Evolutionary conservation across 2,113 vertebrate genomes (phyloP), one percentile per base, ranked within the genome.

Genomic region (Seriola rivoliana): DNA sequence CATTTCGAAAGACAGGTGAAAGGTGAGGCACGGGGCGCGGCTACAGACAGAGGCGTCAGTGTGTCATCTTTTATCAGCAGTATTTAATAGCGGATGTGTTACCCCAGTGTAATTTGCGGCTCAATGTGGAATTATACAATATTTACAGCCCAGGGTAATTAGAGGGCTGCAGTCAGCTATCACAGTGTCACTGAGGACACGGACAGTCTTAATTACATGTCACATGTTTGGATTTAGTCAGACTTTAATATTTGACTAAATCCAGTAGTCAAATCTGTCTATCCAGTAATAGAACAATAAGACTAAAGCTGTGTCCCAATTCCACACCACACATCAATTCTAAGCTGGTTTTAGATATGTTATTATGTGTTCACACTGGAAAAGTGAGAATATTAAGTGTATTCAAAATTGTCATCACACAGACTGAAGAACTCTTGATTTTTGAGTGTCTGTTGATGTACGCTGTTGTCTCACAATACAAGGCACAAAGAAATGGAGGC

Each of bases 131-230:
- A 90, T 81, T 69, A 81, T 83, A 86, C 84, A 90, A 89, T 92
- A 90, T 93, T 92, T 89, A 92, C 88, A 85, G 84, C 71, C 75
- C 16, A 5, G 81, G 85, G 70, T 94, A 87, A 92, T 94, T 90
- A 90, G 46, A 86, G 86, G 74, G 78, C 88, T 75, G 64, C 76
- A 74, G 52, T 85, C 50, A 64, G 59, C 70, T 73, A 60, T 74
- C 75, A 55, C 44, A 23, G 72, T 86, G 88, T 88, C 89, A 81
- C 55, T 0, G 29, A 84, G 80, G 70, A 80, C 85, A 63, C 21
- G 0, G 66, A 67, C 72, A 78, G 76, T 60, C 71, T 78, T 90
- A 91, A 91, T 86, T 85, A 86, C 81, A 77, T 66, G 62, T 86
- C 81, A 71, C 84, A 44, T 88, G 67, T 87, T 81, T 79, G n/a